Evolutionary conservation across 2,888 invertebrate species (phyloP), one percentile per base, ranked within the genome.

Genomic region (Amblyteles armatorius): DNA sequence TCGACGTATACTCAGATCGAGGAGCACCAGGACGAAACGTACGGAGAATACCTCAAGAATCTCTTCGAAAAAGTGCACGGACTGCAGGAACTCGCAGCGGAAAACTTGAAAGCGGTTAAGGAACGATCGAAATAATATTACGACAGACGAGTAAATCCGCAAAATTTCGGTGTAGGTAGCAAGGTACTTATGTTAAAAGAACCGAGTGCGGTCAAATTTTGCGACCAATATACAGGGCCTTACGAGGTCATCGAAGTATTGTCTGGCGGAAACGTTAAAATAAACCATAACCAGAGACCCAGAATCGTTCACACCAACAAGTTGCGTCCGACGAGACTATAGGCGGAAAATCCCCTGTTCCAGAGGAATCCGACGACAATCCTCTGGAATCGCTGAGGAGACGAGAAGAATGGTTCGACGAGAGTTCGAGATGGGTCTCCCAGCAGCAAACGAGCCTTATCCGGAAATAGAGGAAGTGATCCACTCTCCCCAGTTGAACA

Each of bases 161-260:
- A 48, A 22, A 19, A 33, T 44, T 82, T 87, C 9, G 36, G 69
- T 26, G 48, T 67, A 2, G 87, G 82, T 0, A 77, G 83, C n/a
- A n/a, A 48, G 16, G 85, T 87, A 0, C 77, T 63, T 6, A 9
- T 84, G 7, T 26, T 73, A 26, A 85, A 80, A 22, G 86, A 79
- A 60, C 68, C 73, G 9, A 73, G 78, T 5, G 73, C 73, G 1
- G 80, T 82, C 0, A 88, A 87, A 79, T 68, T 81, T 7, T 57
- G 68, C 3, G 84, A 79, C 11, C 73, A 87, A 9, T 88, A 84
- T 22, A 67, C 50, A 1, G 86, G 86, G 0, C 87, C 84, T 3
- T 78, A 81, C 68, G 63, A 85, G 44, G 69, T 87, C 0, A 2
- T 85, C 11, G 82, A 85, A 60, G 9, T 36, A 36, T 1, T 36